Base-by-base conservation (phyloP, 2,113 vertebrate genomes). In the Carollia perspicillata region DNA sequence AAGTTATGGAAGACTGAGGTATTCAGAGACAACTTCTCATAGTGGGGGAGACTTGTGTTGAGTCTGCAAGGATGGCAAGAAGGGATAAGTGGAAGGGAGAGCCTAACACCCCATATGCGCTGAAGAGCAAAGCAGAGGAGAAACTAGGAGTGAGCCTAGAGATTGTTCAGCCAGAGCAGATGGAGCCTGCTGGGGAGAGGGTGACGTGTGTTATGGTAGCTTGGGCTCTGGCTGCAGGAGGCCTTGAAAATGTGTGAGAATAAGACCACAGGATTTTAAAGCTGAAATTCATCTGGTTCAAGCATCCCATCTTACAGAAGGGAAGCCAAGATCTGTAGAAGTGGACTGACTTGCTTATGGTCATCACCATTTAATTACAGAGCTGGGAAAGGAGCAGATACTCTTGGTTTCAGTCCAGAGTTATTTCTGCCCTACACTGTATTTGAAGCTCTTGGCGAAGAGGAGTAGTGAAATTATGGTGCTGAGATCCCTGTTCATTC, bases 71-170 rank as follows among this genome's bases (percentile, higher is more conserved):
- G 78, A 51, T 20, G 2, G 44, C 68, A 90, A 55, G 92, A 92
- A 92, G 75, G 33, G 65, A 17, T 87, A 88, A 84, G 60, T 75
- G 23, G 90, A 94, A 94, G 78, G 63, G 89, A 85, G 75, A 96
- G 49, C 87, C 69, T 92, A 84, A 93, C 72, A 83, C 88, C 68
- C 44, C 93, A 85, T 66, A 40, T 89, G 92, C 4, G 33, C 47
- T 81, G 44, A 90, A 79, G 81, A 90, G 78, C 90, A 88, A 90
- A 94, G 95, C 90, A 95, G 80, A 96, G 78, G 90, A 95, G 79
- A 95, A 95, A 63, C 78, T 55, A 71, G 11, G 23, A 81, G 74
- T 77, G 71, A 95, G 90, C 88, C 71, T 90, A 40, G 75, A 80
- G 75, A 78, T 44, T 85, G 49, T 89, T 85, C 68, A 87, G 91